phyloP scores from a whole-genome alignment of 2,113 vertebrate species.

The Parotia lawesii region DNA sequence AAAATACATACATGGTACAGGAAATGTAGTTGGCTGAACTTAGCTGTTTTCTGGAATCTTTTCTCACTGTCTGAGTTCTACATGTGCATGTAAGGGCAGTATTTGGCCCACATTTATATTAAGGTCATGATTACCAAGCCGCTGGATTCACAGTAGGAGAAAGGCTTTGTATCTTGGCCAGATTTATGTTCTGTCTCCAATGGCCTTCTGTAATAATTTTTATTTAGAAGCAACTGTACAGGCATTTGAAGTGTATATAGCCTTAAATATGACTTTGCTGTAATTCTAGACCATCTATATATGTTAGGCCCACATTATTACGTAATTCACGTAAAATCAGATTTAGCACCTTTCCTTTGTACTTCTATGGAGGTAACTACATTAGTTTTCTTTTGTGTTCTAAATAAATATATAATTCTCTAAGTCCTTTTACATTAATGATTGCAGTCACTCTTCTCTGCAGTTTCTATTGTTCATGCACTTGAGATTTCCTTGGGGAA shows the following conservation, averaged over 20 bases:
- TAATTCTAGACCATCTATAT: neutral
- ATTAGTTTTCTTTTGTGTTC: neutral
- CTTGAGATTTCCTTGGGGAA: neutral
- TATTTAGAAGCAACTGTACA: neutral
- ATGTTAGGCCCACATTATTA: neutral
- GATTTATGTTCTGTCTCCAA: neutral
- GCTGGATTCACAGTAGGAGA: neutral
- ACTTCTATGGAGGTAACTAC: neutral
- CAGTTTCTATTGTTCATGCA: neutral
- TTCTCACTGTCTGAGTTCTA: neutral
- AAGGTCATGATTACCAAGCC: neutral
- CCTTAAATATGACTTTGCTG: neutral
- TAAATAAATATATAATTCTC: neutral
- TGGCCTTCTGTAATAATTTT: neutral
- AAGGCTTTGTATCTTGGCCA: neutral
- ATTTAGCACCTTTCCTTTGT: neutral
- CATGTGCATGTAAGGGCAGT: neutral
- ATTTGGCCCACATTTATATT: neutral
- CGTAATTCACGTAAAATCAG: rapidly evolving
- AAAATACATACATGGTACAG: neutral
- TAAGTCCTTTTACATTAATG: neutral
- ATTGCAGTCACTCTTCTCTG: neutral
- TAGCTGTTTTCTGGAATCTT: neutral
- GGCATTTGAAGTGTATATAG: neutral
- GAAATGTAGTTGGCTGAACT: neutral